These are phyloP conservation scores for Periplaneta americana DNA, from an alignment of 1,140 invertebrate species.

Conservation along the genomic window DNA sequence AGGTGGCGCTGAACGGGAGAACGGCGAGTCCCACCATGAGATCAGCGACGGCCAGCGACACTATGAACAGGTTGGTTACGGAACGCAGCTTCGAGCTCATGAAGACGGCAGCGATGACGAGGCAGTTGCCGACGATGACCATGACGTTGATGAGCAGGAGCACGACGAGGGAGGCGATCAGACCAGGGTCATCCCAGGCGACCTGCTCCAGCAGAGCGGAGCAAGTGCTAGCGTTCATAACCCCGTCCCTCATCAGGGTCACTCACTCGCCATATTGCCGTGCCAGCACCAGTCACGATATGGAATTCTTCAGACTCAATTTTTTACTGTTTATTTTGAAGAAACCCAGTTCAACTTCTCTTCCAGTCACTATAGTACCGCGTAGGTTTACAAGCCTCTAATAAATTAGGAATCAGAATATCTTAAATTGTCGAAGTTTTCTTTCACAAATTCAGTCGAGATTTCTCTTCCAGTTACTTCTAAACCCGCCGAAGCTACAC, in stretches of 20 bases:
- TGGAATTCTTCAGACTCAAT: background rate
- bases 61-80: slow-evolving; percentile 93
- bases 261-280: too few species aligned
- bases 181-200: slow-evolving; percentile 67
- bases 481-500: too few species aligned
- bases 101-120: slow-evolving; percentile 89
- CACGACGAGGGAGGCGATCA: slow-evolving; percentile 66
- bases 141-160: slow-evolving; percentile 78
- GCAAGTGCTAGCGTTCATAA: slow-evolving; percentile 67
- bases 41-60: slow-evolving; percentile 89
- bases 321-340: background rate
- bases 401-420: too few species aligned
- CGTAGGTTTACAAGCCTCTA: too few species aligned
- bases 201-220: slow-evolving; percentile 63
- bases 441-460: too few species aligned
- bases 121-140: slow-evolving; percentile 81
- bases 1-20: slow-evolving; percentile 83
- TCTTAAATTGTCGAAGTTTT: too few species aligned
- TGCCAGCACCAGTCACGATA: background rate
- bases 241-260: background rate
- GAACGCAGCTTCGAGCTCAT: slow-evolving; percentile 80
- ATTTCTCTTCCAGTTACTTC: too few species aligned
- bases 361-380: background rate
- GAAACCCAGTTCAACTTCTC: background rate
- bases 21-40: slow-evolving; percentile 85